Evolutionary conservation across 2,888 invertebrate genomes (phyloP), one percentile per base, ranked within the genome.

Genomic region (Belgica antarctica): DNA sequence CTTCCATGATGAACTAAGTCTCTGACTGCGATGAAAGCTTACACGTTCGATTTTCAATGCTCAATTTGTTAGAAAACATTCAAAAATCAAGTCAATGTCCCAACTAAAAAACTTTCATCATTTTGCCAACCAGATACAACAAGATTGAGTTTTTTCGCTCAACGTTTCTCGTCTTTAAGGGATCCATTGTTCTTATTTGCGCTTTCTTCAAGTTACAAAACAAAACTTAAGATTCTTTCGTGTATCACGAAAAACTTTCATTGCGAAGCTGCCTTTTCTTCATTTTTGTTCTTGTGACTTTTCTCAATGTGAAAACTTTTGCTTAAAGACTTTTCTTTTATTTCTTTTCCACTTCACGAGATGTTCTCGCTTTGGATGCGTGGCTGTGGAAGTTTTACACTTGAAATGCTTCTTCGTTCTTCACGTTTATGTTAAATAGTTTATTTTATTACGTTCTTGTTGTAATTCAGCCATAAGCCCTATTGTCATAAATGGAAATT

Each of bases 401-500:
- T 52, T 52, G 52, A 52, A 52, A 22, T 8, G 7, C 22, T 52
- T 22, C 22, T 8, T 22, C 4, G 22, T 63, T 36, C 24, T 63
- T 63, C 63, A 41, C 63, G 31, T n/a, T 41, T n/a, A 62, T 62
- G 36, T 25, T 63, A 63, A n/a, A 63, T 63, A 63, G 52, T 52
- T 52, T 22, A 22, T 52, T 52, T 52, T 22, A 22, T 17, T 22
- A 22, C 27, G 36, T 15, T 63, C 24, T 41, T 62, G 62, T n/a
- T n/a, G n/a, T n/a, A n/a, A n/a, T n/a, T n/a, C n/a, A n/a, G n/a
- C n/a, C n/a, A n/a, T 63, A 62, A 36, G 34, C 17, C 19, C 41
- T 63, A n/a, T 63, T 63, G 63, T 63, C 63, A 62, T 22, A 31
- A 62, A 62, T 36, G 63, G 24, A 24, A 63, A 63, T 63, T 63